Evolutionary conservation across 1,140 invertebrate genomes (phyloP).

Genomic region (Nylanderia fulva): DNA sequence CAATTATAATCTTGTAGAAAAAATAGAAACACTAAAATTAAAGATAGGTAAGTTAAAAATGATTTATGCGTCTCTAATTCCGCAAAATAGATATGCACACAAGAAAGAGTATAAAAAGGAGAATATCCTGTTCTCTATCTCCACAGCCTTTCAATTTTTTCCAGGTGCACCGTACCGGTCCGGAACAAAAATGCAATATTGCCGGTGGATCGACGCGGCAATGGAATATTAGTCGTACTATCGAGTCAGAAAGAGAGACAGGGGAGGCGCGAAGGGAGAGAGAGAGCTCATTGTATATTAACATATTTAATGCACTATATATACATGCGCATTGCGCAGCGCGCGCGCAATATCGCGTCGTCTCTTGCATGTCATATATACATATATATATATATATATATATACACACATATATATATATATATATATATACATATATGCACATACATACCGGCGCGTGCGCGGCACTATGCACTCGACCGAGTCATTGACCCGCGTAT

Average conservation of each 20-base stretch:
- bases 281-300: conserved; percentile 61
- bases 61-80: not conserved
- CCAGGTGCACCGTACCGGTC: conserved; percentile 57
- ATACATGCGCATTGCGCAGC: conserved; percentile 6
- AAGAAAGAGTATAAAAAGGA: not conserved
- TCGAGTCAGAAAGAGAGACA: conserved; percentile 45
- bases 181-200: conserved; percentile 50
- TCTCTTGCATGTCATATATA: not conserved
- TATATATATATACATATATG: conserved; percentile 6
- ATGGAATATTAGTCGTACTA: conserved; percentile 69
- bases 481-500: conserved; percentile 75
- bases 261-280: no score
- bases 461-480: conserved; percentile 69
- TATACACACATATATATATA: conserved; percentile 29
- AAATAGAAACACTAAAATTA: conserved; percentile 34
- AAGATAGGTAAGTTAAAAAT: no score
- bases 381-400: conserved; percentile 32
- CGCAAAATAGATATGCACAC: not conserved
- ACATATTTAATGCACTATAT: conserved; percentile 69
- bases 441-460: conserved; percentile 61
- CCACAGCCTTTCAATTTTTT: conserved; percentile 32
- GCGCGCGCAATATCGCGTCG: not conserved
- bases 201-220: conserved; percentile 51
- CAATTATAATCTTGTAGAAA: not conserved
- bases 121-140: not conserved